Percentiles rank a stretch among this genome's conserved stretches.
Conservation (phyloP, 1,140 invertebrate species). For the Zaprionus tsacasi region DNA sequence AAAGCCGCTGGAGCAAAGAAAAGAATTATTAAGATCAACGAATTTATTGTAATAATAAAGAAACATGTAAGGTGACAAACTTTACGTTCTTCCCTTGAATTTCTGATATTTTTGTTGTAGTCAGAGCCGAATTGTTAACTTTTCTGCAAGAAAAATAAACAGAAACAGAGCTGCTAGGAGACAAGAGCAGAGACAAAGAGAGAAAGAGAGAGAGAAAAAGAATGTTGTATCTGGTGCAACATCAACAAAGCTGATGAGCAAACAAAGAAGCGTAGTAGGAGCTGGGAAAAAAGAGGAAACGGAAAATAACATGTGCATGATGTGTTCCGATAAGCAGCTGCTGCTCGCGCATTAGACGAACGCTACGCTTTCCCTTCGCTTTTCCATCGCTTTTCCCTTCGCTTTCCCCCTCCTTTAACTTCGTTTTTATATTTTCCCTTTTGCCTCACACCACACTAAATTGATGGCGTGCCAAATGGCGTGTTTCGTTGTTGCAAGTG, state of each 20-base stretch:
- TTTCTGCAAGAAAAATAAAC: conserved; percentile 23
- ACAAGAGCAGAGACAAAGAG: conserved; percentile 14
- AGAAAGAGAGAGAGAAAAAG: too few relatives aligned
- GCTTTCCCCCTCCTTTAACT: neutral
- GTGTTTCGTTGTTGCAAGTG: conserved; percentile 38
- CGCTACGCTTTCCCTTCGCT: neutral
- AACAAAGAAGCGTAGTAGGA: conserved; percentile 13
- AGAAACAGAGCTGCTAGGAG: neutral
- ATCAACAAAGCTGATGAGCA: conserved; percentile 32
- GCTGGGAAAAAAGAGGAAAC: neutral
- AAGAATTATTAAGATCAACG: too few relatives aligned
- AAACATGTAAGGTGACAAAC: neutral
- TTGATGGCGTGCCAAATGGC: conserved; percentile 41
- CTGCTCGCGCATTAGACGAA: conserved; percentile 36
- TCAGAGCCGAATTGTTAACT: conserved; percentile 25
- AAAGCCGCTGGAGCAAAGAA: too few relatives aligned
- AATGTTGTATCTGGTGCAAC: conserved; percentile 35
- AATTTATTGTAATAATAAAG: neutral
- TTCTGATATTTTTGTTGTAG: conserved; percentile 1
- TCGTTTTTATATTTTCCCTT: neutral
- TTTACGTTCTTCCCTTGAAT: neutral
- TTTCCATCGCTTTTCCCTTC: neutral
- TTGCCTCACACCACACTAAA: conserved; percentile 8
- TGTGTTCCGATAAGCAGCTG: conserved; percentile 45
- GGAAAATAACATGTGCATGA: conserved; percentile 39